phyloP scores from a whole-genome alignment of 2,888 invertebrate species.

The Ernsta delagoae region DNA sequence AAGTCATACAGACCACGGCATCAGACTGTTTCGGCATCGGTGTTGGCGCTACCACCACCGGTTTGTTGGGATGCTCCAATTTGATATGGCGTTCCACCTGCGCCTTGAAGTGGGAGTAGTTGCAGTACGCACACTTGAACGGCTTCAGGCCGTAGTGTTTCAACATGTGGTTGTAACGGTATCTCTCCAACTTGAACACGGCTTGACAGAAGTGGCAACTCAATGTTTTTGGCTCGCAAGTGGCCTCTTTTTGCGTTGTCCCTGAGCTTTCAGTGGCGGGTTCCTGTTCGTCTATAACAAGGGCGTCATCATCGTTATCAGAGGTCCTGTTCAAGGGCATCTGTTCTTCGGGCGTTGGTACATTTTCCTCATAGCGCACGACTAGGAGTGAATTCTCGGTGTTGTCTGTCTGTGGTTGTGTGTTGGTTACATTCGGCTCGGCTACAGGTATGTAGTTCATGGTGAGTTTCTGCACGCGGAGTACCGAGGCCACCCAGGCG shows the following conservation, averaged over 20 bases:
- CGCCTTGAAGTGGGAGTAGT: constrained; percentile 53
- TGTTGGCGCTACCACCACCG: constrained; percentile 41
- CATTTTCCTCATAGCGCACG: constrained; percentile 65
- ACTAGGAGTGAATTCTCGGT: constrained; percentile 67
- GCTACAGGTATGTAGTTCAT: constrained; percentile 46
- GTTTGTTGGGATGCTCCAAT: constrained; percentile 53
- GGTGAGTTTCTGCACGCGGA: constrained; percentile 55
- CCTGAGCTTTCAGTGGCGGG: no score
- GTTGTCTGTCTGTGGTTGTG: constrained; percentile 9
- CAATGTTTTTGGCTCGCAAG: constrained; percentile 21
- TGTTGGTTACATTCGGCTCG: background rate
- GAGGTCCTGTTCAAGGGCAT: constrained; percentile 43
- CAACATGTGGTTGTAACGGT: constrained; percentile 68
- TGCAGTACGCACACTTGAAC: constrained; percentile 68
- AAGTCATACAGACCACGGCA: no score
- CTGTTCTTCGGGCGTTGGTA: constrained; percentile 56
- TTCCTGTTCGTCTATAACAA: constrained; percentile 58
- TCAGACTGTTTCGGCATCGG: constrained; percentile 43
- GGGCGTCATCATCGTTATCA: constrained; percentile 56
- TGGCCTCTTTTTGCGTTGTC: background rate
- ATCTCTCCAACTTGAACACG: constrained; percentile 43
- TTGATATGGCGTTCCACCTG: constrained; percentile 59
- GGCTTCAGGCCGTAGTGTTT: constrained; percentile 70
- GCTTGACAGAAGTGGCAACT: constrained; percentile 64
- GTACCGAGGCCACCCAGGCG: constrained; percentile 60